Conservation (phyloP, 2,113 vertebrate genomes). For the Australoheros scitulus region DNA sequence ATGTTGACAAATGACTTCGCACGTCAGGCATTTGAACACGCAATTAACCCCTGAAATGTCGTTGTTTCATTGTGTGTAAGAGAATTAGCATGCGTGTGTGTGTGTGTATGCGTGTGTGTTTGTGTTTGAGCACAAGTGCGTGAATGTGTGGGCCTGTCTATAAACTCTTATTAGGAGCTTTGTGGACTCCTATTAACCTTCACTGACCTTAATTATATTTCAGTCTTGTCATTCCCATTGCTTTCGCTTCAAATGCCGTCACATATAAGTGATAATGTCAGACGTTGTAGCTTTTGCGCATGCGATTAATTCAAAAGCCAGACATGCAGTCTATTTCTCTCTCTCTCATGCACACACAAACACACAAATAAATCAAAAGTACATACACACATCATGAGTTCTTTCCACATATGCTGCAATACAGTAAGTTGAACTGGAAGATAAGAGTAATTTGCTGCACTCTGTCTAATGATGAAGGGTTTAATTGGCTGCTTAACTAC, state of each 20-base stretch:
- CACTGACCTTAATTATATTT: conserved; percentile 59
- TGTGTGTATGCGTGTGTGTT: background rate
- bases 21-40: conserved; percentile 51
- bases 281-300: background rate
- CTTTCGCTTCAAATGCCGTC: conserved; percentile 42
- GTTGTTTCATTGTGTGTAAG: conserved; percentile 9
- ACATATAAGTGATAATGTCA: conserved; percentile 32
- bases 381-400: background rate
- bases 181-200: conserved; percentile 40
- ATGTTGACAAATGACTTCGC: conserved; percentile 71
- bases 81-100: background rate
- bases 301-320: conserved; percentile 2
- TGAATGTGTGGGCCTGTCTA: background rate
- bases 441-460: conserved; percentile 37
- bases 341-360: background rate
- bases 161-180: conserved; percentile 27
- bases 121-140: background rate
- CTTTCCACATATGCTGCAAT: background rate
- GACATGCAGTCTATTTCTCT: background rate
- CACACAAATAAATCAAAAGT: too few relatives aligned
- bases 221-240: conserved; percentile 9
- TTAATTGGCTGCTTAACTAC: conserved; percentile 61
- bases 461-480: conserved; percentile 39
- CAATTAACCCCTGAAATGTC: conserved; percentile 65
- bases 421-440: conserved; percentile 4